Percentiles rank a stretch among this genome's conserved stretches.
Evolutionary conservation across 1,140 invertebrate genomes (phyloP).

Genomic region (Tetragnatha versicolor): DNA sequence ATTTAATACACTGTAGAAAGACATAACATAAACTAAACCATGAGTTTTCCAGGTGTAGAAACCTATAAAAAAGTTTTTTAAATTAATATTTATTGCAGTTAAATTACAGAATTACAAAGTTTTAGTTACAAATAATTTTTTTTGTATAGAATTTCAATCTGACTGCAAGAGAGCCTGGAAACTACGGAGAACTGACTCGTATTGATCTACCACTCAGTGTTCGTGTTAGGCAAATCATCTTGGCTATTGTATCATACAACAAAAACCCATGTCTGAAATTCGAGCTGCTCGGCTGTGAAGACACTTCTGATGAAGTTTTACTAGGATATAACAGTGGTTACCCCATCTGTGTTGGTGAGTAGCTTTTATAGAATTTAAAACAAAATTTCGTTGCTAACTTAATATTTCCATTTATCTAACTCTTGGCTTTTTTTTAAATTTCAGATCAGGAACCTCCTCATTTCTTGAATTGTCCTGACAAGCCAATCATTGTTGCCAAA

Average conservation of each 20-base stretch:
- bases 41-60: too few species aligned
- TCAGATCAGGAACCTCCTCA: slow-evolving; percentile 92
- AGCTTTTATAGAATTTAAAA: not conserved
- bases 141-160: slow-evolving; percentile 79
- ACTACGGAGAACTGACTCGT: slow-evolving; percentile 94
- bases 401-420: too few species aligned
- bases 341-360: slow-evolving; percentile 75
- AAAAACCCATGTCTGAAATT: slow-evolving; percentile 96
- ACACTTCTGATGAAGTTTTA: slow-evolving; percentile 74
- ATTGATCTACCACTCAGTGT: slow-evolving; percentile 93
- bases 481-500: slow-evolving; percentile 88
- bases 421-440: too few species aligned
- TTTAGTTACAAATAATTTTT: not conserved
- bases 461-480: slow-evolving; percentile 95
- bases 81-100: too few species aligned
- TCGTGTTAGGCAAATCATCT: slow-evolving; percentile 89
- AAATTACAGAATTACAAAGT: too few species aligned
- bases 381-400: not conserved
- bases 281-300: slow-evolving; percentile 93
- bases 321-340: slow-evolving; percentile 93
- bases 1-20: too few species aligned
- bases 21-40: too few species aligned
- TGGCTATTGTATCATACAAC: slow-evolving; percentile 93
- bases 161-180: slow-evolving; percentile 86
- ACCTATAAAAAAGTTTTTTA: too few species aligned